Evolutionary conservation across 2,888 invertebrate species (phyloP).

Genomic region (Agrotis clavis): DNA sequence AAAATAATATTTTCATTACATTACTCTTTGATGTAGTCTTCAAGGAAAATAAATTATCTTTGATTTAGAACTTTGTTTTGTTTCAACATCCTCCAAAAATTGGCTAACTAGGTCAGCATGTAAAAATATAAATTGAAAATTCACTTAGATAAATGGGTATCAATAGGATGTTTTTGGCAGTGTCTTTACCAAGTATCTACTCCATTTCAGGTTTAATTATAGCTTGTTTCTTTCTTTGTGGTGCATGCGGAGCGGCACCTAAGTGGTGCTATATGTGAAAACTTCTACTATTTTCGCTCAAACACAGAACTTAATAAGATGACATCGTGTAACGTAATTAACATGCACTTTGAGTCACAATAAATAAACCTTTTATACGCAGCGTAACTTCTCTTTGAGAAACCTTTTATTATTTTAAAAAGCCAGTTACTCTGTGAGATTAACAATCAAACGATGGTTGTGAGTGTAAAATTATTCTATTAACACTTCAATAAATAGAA

Average conservation of each 20-base stretch:
- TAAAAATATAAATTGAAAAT: constrained; percentile 20
- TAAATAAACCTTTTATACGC: neutral
- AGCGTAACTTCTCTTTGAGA: neutral
- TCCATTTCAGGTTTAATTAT: constrained; percentile 4
- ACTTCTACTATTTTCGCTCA: neutral
- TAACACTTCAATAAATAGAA: constrained; percentile 77
- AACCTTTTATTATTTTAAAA: neutral
- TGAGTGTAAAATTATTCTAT: constrained; percentile 63
- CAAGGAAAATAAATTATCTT: constrained; percentile 29
- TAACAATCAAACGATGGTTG: constrained; percentile 45
- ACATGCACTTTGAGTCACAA: neutral
- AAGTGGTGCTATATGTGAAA: neutral
- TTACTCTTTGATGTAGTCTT: constrained; percentile 32
- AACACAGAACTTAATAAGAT: neutral
- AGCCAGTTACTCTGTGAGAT: neutral
- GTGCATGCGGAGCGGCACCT: neutral
- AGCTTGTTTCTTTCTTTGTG: neutral
- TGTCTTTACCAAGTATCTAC: neutral
- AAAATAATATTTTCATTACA: constrained; percentile 28
- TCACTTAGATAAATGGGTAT: constrained; percentile 1
- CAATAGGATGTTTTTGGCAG: neutral
- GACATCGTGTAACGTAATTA: neutral
- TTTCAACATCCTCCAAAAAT: constrained; percentile 16
- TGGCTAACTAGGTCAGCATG: constrained; percentile 29
- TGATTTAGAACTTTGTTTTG: constrained; percentile 33